A percentile compares a stretch with the other conserved stretches of the same genome.
Evolutionary conservation across 2,113 vertebrate species (phyloP).

Genomic region (Indri indri): DNA sequence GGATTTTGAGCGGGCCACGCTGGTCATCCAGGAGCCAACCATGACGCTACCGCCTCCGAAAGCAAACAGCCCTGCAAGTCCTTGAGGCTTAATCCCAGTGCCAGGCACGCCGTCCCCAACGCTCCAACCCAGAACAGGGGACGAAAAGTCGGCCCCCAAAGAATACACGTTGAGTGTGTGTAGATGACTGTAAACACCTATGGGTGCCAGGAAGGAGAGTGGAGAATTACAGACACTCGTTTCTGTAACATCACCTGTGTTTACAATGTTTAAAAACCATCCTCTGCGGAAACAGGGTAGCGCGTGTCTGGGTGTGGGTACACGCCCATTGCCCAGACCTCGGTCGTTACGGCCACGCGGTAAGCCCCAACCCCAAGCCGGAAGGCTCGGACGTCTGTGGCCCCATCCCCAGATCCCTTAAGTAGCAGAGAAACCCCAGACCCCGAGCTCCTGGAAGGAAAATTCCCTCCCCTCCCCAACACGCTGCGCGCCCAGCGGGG

Average conservation of each 20-base stretch:
- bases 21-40: not conserved
- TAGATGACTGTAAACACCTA: not conserved
- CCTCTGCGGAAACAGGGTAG: not conserved
- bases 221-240: not conserved
- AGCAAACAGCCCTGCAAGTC: not conserved
- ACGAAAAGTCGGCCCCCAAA: not conserved
- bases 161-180: not conserved
- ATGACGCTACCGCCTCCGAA: not conserved
- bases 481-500: not conserved
- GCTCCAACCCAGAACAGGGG: not conserved
- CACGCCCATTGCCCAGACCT: not conserved
- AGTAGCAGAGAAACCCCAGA: not conserved
- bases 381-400: not conserved
- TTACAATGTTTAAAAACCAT: not conserved
- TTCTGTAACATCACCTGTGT: not conserved
- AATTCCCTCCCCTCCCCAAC: not conserved
- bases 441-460: not conserved
- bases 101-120: not conserved
- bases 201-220: not conserved
- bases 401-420: not conserved
- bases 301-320: not conserved
- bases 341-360: not conserved
- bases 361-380: fast-evolving
- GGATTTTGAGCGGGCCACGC: not conserved
- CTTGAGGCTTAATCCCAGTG: not conserved